Base-by-base conservation (phyloP, 2,113 vertebrate species). In the Vimba vimba region DNA sequence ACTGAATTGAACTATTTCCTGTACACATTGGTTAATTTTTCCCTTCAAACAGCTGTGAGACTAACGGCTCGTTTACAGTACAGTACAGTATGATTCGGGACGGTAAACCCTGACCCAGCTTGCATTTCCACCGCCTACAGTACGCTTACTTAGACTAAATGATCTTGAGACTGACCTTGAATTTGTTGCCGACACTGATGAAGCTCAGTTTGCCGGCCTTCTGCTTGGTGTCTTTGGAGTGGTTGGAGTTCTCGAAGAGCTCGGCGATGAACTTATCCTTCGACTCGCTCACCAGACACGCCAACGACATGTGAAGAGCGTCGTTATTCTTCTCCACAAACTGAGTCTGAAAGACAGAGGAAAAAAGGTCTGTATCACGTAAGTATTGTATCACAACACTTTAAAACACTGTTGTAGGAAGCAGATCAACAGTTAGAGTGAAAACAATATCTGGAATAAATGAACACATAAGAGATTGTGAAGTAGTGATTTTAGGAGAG, bases 281-380 rank as follows among this genome's bases (percentile, higher is more conserved):
- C 68, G 98, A 99, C 93, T 99, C 97, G 74, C 97, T 97, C 91
- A 99, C 95, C 88, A 99, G 96, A 82, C 94, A 95, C 66, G 97
- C 97, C 91, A 99, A 96, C n/a, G 98, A 99, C 97, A 97, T 97
- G 91, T 99, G 98, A 85, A 99, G 95, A 0, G 98, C 98, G 43
- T 99, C 98, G 30, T 99, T 99, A 93, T 99, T 99, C 94, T 99
- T 99, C 93, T 99, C 98, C 94, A 99, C 97, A 92, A 99, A 99
- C 88, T 97, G 96, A 80, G 91, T 97, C 98, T 99, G 94, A 85
- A 93, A 86, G 91, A 89, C 19, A 85, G 91, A 90, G 33, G 86
- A 76, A 82, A 59, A 47, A 15, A 15, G 12, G 11, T 8, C 2
- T 4, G 12, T 6, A 33, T 69, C 62, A 55, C 47, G 15, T 0